phyloP scores from a whole-genome alignment of 2,797 vertebrate species.

The Odontamblyopus lacepedii region DNA sequence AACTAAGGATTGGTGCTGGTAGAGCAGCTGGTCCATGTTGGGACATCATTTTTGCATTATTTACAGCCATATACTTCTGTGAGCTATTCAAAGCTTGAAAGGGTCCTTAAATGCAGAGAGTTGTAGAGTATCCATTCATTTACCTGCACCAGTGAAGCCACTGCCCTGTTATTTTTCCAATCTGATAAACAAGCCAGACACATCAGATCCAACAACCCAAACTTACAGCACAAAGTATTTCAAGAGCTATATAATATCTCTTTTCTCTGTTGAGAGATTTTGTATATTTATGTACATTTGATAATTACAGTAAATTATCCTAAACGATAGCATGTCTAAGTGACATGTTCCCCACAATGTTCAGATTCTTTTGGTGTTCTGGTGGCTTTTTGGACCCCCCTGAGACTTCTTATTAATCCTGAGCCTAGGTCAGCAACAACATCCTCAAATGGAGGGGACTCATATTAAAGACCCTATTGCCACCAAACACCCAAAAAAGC shows the following conservation, averaged over 20 bases:
- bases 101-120: constrained; percentile 35
- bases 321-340: constrained; percentile 37
- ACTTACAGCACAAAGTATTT: constrained; percentile 42
- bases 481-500: constrained; percentile 15
- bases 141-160: constrained; percentile 13
- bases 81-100: constrained; percentile 54
- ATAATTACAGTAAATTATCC: constrained; percentile 29
- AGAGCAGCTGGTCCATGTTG: constrained; percentile 35
- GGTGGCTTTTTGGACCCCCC: constrained; percentile 62
- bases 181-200: constrained; percentile 47
- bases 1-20: constrained; percentile 28
- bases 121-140: constrained; percentile 20
- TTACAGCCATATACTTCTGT: constrained; percentile 67
- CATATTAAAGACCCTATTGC: constrained; percentile 4
- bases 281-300: constrained; percentile 39
- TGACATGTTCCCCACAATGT: constrained; percentile 45
- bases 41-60: constrained; percentile 57
- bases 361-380: constrained; percentile 43
- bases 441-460: constrained; percentile 34
- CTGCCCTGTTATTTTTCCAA: constrained; percentile 24
- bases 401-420: constrained; percentile 59
- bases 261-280: constrained; percentile 15
- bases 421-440: constrained; percentile 35
- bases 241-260: constrained; percentile 29
- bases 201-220: constrained; percentile 25